phyloP scores from a whole-genome alignment of 2,888 invertebrate species.

The Pyralis farinalis region DNA sequence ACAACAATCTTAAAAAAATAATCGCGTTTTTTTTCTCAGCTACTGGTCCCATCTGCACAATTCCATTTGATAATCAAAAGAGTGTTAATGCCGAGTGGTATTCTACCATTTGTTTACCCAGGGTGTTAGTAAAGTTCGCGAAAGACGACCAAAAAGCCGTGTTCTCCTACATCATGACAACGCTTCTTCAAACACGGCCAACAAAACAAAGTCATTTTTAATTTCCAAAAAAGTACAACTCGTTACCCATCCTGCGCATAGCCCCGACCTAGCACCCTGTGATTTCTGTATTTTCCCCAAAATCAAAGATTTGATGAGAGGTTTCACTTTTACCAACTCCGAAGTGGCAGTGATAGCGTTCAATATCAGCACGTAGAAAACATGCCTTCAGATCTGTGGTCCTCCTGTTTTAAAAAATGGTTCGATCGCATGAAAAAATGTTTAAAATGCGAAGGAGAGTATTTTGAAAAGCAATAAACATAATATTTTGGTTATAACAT shows the following conservation, averaged over 20 bases:
- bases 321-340: constrained; percentile 6
- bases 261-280: constrained; percentile 4
- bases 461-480: neutral
- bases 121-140: no score
- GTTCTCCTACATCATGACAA: no score
- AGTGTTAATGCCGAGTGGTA: no score
- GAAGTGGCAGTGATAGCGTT: constrained; percentile 10
- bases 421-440: neutral
- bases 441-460: neutral
- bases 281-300: constrained; percentile 6
- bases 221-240: neutral
- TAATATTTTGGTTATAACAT: no score
- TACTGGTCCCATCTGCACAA: no score
- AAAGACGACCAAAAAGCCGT: no score
- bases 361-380: constrained; percentile 12
- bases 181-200: no score
- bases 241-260: neutral
- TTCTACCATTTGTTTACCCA: no score
- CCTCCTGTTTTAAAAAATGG: neutral
- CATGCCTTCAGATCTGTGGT: constrained; percentile 1
- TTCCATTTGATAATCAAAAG: no score
- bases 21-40: no score
- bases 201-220: neutral
- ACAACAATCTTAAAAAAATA: no score
- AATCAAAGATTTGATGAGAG: constrained; percentile 7